Percentiles rank a stretch among this genome's conserved stretches.
phyloP scores from a whole-genome alignment of 35 echinoderm and acorn worm species.

The Amphiura filiformis region DNA sequence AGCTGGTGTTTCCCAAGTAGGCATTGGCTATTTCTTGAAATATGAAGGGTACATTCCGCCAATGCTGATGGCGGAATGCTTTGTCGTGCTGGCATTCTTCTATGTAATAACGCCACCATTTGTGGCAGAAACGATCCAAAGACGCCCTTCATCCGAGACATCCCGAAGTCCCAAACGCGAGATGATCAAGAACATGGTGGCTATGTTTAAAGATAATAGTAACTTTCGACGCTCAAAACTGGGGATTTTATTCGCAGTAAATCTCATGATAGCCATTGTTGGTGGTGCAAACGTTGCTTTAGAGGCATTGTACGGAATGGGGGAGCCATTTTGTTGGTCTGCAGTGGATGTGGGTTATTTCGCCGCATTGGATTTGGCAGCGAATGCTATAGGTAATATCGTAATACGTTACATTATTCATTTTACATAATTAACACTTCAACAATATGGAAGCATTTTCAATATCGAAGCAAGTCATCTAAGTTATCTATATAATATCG shows the following conservation, averaged over 20 bases:
- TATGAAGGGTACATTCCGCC: background rate
- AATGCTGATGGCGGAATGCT: background rate
- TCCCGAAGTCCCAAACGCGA: background rate
- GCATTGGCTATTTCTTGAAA: conserved; percentile 19
- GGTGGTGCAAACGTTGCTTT: background rate
- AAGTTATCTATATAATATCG: too few relatives aligned
- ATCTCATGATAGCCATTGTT: too few relatives aligned
- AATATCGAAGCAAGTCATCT: too few relatives aligned
- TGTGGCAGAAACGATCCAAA: background rate
- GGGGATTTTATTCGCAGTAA: background rate
- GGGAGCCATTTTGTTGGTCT: conserved; percentile 9
- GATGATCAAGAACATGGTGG: background rate
- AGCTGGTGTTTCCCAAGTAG: conserved; percentile 28
- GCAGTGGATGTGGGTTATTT: background rate
- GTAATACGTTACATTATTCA: too few relatives aligned
- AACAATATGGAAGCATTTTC: too few relatives aligned
- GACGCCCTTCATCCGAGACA: too few relatives aligned
- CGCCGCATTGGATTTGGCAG: background rate
- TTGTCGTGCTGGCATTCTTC: background rate
- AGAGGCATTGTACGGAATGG: background rate
- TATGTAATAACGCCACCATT: background rate
- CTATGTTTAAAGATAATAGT: background rate
- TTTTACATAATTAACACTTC: too few relatives aligned
- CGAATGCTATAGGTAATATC: background rate
- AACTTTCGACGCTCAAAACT: background rate